These are phyloP conservation scores for Drosophila sp. DNA, from an alignment of 1,140 invertebrate genomes.

Conservation along the genomic window DNA sequence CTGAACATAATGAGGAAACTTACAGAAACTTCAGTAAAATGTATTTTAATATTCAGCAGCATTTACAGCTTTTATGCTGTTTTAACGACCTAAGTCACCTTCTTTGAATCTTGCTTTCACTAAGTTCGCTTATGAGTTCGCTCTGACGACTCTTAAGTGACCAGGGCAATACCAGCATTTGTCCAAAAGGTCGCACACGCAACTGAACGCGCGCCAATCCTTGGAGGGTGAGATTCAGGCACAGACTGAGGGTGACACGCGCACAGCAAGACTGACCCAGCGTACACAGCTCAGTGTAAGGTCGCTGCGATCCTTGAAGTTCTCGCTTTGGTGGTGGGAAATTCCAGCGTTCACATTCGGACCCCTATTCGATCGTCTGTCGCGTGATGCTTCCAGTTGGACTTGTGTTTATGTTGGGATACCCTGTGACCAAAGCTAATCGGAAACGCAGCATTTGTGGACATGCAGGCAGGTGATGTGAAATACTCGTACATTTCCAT, in stretches of 20 bases:
- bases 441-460: constrained; percentile 52
- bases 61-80: too few species aligned
- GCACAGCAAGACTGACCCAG: constrained; percentile 36
- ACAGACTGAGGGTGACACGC: constrained; percentile 62
- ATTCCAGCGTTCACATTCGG: neutral
- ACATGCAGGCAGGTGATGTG: constrained; percentile 58
- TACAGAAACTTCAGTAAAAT: too few species aligned
- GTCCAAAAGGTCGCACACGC: constrained; percentile 73
- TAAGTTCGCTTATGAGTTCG: too few species aligned
- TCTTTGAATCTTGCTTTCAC: constrained; percentile 3
- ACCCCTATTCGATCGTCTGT: constrained; percentile 55
- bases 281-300: constrained; percentile 13
- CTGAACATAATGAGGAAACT: too few species aligned
- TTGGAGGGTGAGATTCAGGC: constrained; percentile 25
- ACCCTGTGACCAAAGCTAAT: constrained; percentile 41
- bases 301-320: constrained; percentile 35
- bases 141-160: constrained; percentile 31
- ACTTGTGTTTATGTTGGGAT: constrained; percentile 27
- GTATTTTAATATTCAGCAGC: too few species aligned
- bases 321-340: constrained; percentile 51
- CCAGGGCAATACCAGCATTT: constrained; percentile 66
- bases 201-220: constrained; percentile 40
- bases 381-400: constrained; percentile 57
- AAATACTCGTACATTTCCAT: neutral
- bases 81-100: neutral